Base-by-base conservation (phyloP, 2,888 invertebrate genomes). In the Octonoba sinensis region DNA sequence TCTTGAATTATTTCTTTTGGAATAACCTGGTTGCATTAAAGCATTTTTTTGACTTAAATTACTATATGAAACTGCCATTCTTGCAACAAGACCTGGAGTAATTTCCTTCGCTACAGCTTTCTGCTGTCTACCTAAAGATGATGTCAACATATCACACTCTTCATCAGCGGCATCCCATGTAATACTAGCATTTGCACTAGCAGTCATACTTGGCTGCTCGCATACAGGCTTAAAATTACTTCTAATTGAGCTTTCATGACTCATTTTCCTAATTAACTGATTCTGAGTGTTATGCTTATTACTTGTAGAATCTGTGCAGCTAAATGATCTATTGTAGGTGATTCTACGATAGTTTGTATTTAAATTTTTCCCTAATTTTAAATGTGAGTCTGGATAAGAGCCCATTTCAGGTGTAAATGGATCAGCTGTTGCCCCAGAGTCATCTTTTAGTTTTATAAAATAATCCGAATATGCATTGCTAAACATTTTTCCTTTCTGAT, bases 11-110 rank as follows among this genome's bases (percentile, higher is more conserved):
- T 49, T 65, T 51, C 69, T 72, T 64, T 71, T 71, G 22, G 18
- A 57, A 44, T 27, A 6, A 47, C 16, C 69, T n/a, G 76, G 13
- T 36, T 62, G 16, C 13, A 49, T 22, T 36, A 59, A 49, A 27
- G 60, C n/a, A 65, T 62, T 71, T 49, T 70, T 77, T 36, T 84
- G 73, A 54, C 72, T 78, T 60, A 84, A 66, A 66, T 82, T 83
- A 46, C 77, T 84, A 44, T 83, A 84, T 15, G 84, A 84, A 69
- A 77, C 75, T 20, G 83, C 79, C 83, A 84, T 82, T 79, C 83
- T 74, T 24, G 84, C 82, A 13, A 84, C 83, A n/a, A 79, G 59
- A 1, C 83, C 84, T n/a, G 84, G 78, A 54, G 79, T 69, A 16
- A 84, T 84, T 75, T 84, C 83, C 70, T 74, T 83, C 4, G 70